Evolutionary conservation across 2,888 invertebrate species (phyloP), one percentile per base, ranked within the genome.

Genomic region (Actias luna): DNA sequence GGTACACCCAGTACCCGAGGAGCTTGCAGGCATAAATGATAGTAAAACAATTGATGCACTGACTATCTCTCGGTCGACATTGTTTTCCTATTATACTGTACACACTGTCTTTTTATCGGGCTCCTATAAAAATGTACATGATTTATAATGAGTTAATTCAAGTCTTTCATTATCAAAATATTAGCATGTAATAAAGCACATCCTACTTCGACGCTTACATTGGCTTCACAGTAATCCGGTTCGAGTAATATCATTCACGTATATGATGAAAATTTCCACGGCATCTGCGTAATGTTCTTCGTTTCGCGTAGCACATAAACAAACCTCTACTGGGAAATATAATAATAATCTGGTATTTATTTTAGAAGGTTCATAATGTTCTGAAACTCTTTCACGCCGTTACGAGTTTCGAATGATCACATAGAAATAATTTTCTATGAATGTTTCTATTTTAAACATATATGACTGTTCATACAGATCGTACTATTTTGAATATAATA

Each of bases 261-360:
- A 62, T 66, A 62, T 67, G 60, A 63, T 74, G 69, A 74, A 76
- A 69, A 65, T 59, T 66, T 73, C 64, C 57, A 63, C 64, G 63
- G 62, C 69, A 73, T 71, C 74, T 78, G 75, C 64, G 55, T 60
- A 70, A 66, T 69, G 66, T 75, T 67, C 57, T 61, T 27, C 29
- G 57, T 57, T 50, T 36, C 58, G 58, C 55, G 39, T 42, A 55
- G 14, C 42, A 27, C 31, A 29, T 60, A 61, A 63, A 63, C 59
- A 27, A 22, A 65, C 31, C 65, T 64, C 12, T 65, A 39, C 52
- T 14, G 0, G 42, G 46, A 64, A 65, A 22, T 46, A 60, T 39
- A 31, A 46, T 46, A 60, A 39, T 59, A 39, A 46, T 31, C 25
- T 29, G 46, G 31, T 46, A 50, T 60, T 31, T 46, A 33, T 60